Percentiles rank a stretch among this genome's conserved stretches.
phyloP scores from a whole-genome alignment of 2,888 invertebrate species.

The Adineta ricciae region DNA sequence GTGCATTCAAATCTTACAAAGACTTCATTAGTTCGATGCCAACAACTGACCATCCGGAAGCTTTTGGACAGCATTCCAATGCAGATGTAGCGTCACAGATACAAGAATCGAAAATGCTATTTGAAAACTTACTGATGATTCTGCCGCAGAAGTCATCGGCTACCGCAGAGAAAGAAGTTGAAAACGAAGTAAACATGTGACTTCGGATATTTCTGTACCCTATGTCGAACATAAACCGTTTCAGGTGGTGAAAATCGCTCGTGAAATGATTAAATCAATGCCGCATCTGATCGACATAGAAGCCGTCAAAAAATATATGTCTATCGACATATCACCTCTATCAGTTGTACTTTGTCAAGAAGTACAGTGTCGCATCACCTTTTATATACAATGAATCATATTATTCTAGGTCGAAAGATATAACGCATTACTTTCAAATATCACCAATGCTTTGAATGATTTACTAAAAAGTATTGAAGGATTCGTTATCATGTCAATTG shows the following conservation, averaged over 20 bases:
- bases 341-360: constrained; percentile 77
- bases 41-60: constrained; percentile 69
- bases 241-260: constrained; percentile 59
- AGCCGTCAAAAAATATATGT: constrained; percentile 65
- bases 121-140: constrained; percentile 66
- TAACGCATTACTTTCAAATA: constrained; percentile 62
- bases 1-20: constrained; percentile 66
- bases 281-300: constrained; percentile 68
- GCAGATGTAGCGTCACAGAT: constrained; percentile 77
- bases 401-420: constrained; percentile 60
- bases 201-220: not conserved
- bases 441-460: constrained; percentile 61
- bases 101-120: constrained; percentile 65
- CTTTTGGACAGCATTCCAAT: constrained; percentile 77
- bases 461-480: constrained; percentile 71
- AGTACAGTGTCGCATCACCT: constrained; percentile 36
- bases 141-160: constrained; percentile 58
- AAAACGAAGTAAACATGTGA: not conserved
- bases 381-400: not conserved
- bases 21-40: constrained; percentile 67
- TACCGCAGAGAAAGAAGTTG: not conserved
- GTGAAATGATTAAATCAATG: constrained; percentile 64
- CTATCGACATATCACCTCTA: constrained; percentile 64
- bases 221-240: too few species aligned
- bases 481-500: constrained; percentile 71